Conservation (phyloP, 2,113 vertebrate species). For the Cariama cristata region DNA sequence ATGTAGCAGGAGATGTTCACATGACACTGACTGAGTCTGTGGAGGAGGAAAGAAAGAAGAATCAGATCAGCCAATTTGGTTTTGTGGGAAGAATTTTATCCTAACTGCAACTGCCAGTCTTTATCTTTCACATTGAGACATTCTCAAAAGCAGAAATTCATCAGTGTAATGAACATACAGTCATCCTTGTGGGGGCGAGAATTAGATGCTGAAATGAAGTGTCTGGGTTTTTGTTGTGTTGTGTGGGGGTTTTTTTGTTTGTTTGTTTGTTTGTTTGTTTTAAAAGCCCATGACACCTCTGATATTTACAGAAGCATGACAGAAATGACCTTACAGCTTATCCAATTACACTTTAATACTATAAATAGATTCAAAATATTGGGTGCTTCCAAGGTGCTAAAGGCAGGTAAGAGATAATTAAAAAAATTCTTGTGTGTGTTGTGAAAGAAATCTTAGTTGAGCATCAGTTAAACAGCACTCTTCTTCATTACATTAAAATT, state of each 20-base stretch:
- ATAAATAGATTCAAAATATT: neutral
- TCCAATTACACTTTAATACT: neutral
- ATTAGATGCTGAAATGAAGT: neutral
- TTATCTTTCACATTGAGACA: neutral
- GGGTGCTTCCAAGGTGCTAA: neutral
- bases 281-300: neutral
- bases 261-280: neutral
- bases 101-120: neutral
- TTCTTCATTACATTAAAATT: neutral
- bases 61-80: neutral
- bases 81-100: neutral
- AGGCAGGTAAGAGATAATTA: accelerated
- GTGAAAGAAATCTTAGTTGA: neutral
- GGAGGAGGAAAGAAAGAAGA: neutral
- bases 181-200: neutral
- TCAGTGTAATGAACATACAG: neutral
- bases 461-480: neutral
- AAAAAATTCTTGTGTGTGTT: neutral
- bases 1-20: neutral
- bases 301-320: neutral
- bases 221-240: neutral
- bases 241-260: neutral
- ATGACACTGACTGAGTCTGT: neutral
- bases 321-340: neutral
- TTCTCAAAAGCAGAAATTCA: neutral